These are phyloP conservation scores for Patella vulgata DNA, from an alignment of 1,140 invertebrate species.

Conservation along the genomic window DNA sequence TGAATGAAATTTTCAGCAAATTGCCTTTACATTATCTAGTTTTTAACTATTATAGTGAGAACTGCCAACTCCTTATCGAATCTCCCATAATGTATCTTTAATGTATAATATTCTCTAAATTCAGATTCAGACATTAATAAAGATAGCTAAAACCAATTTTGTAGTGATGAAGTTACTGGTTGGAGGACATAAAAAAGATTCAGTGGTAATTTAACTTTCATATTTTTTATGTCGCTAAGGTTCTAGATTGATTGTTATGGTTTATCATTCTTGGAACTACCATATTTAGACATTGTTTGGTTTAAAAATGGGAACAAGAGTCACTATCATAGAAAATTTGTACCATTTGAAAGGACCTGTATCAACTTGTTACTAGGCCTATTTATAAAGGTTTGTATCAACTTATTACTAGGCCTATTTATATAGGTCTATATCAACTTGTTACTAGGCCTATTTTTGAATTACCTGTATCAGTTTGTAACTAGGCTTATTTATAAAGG, in stretches of 20 bases:
- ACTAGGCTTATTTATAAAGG: background rate
- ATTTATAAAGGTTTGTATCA: background rate
- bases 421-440: background rate
- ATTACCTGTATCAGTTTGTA: too few species aligned
- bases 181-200: conserved; percentile 89
- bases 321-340: background rate
- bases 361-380: background rate
- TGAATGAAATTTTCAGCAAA: too few species aligned
- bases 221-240: background rate
- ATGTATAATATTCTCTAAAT: conserved; percentile 62
- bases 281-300: background rate
- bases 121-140: conserved; percentile 83
- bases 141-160: conserved; percentile 94
- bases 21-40: too few species aligned
- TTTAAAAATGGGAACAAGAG: too few species aligned
- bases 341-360: background rate
- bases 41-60: too few species aligned
- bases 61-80: too few species aligned
- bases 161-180: conserved; percentile 91
- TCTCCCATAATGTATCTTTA: too few species aligned
- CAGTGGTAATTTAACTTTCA: conserved; percentile 63
- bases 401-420: background rate
- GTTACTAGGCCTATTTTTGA: background rate
- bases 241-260: background rate
- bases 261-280: background rate